These are phyloP conservation scores for Caligus rogercresseyi DNA, from an alignment of 1,140 invertebrate genomes.

Conservation along the genomic window DNA sequence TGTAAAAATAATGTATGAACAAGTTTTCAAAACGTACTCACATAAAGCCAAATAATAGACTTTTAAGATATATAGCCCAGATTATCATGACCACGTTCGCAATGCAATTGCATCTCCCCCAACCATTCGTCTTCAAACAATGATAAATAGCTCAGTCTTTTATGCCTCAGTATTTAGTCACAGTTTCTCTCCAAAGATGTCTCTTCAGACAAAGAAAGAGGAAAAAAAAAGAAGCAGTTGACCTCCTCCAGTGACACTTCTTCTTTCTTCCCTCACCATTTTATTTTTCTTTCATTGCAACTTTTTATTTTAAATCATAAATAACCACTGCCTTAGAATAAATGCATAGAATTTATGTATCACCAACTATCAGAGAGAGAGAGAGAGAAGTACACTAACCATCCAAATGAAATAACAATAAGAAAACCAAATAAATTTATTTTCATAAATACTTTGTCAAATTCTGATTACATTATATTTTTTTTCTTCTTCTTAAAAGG, in stretches of 20 bases:
- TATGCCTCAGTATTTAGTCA: not conserved
- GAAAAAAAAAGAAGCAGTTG: too few relatives aligned
- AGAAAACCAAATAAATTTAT: not conserved
- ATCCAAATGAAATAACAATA: not conserved
- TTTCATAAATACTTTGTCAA: not conserved
- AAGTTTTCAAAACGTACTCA: too few relatives aligned
- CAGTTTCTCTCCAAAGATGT: not conserved
- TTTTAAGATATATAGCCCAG: too few relatives aligned
- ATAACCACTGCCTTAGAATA: not conserved
- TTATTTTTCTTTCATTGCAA: not conserved
- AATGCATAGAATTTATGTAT: not conserved
- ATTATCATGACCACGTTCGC: not conserved
- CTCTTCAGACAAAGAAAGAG: not conserved
- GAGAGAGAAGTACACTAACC: not conserved
- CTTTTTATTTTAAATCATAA: conserved; percentile 1
- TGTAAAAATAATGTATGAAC: too few relatives aligned
- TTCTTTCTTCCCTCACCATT: not conserved
- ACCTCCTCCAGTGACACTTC: not conserved
- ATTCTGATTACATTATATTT: too few relatives aligned
- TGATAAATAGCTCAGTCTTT: too few relatives aligned
- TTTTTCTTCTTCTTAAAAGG: too few relatives aligned
- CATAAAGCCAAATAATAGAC: too few relatives aligned
- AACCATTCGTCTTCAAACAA: too few relatives aligned
- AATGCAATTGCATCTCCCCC: not conserved
- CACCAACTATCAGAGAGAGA: not conserved